These are phyloP conservation scores for Parthenolecanium corni DNA, from an alignment of 2,888 invertebrate species.

Conservation along the genomic window DNA sequence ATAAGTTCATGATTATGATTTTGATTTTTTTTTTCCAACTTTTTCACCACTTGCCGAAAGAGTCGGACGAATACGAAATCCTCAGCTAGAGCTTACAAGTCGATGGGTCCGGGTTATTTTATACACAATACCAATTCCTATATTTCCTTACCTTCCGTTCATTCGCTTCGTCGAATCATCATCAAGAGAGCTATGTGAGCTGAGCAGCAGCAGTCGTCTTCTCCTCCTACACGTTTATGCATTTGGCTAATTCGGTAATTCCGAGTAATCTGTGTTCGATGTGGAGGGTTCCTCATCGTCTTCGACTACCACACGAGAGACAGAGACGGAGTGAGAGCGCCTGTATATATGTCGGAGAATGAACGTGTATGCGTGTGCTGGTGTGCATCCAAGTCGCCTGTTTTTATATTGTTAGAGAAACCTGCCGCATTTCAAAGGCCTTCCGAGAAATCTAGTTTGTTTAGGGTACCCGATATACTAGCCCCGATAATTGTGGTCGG, in stretches of 20 bases:
- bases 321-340: too few species aligned
- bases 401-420: constrained; percentile 4
- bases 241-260: constrained; percentile 21
- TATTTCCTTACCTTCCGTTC: not conserved
- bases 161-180: not conserved
- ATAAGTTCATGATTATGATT: not conserved
- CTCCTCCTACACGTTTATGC: not conserved
- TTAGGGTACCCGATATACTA: not conserved
- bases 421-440: constrained; percentile 18
- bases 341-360: too few species aligned
- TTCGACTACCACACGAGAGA: too few species aligned
- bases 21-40: not conserved
- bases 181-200: too few species aligned
- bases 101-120: constrained; percentile 15
- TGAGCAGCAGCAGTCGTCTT: not conserved
- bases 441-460: constrained; percentile 22
- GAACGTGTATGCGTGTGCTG: too few species aligned
- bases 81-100: constrained; percentile 4
- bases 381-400: not conserved
- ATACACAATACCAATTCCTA: constrained; percentile 16
- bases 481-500: too few species aligned
- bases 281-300: constrained; percentile 19
- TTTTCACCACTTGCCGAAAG: not conserved
- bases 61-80: constrained; percentile 14
- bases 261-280: constrained; percentile 19